phyloP scores from a whole-genome alignment of 2,797 vertebrate species.

The Pteronotus mesoamericanus region DNA sequence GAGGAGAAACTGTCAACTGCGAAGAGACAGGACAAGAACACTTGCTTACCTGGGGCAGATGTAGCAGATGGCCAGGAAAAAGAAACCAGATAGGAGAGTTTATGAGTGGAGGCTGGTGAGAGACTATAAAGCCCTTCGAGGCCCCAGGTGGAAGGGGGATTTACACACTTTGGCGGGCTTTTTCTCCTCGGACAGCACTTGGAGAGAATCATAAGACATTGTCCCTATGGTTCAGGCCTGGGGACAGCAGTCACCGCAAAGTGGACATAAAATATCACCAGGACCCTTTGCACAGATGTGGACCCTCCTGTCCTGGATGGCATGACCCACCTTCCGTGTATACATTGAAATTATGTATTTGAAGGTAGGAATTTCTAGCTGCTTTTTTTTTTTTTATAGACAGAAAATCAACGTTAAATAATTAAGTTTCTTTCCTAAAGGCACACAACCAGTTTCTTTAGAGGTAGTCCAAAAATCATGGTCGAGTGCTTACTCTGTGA shows the following conservation, averaged over 20 bases:
- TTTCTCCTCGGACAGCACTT: not conserved
- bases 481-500: not conserved
- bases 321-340: not conserved
- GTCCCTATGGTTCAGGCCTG: not conserved
- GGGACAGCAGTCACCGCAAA: not conserved
- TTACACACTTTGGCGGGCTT: not conserved
- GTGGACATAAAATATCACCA: not conserved
- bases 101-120: not conserved
- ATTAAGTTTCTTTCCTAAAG: not conserved
- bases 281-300: not conserved
- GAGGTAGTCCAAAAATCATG: not conserved
- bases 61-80: not conserved
- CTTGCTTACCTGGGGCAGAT: not conserved
- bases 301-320: fast-evolving
- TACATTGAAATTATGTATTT: not conserved
- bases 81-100: not conserved
- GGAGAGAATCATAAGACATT: not conserved
- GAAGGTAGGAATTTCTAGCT: not conserved
- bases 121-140: not conserved
- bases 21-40: not conserved
- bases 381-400: not conserved
- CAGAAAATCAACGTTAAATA: not conserved
- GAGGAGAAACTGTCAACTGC: not conserved
- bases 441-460: not conserved
- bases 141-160: not conserved